Evolutionary conservation across 2,113 vertebrate species (phyloP), one percentile per base, ranked within the genome.

Genomic region (Microcebus griseorufus): DNA sequence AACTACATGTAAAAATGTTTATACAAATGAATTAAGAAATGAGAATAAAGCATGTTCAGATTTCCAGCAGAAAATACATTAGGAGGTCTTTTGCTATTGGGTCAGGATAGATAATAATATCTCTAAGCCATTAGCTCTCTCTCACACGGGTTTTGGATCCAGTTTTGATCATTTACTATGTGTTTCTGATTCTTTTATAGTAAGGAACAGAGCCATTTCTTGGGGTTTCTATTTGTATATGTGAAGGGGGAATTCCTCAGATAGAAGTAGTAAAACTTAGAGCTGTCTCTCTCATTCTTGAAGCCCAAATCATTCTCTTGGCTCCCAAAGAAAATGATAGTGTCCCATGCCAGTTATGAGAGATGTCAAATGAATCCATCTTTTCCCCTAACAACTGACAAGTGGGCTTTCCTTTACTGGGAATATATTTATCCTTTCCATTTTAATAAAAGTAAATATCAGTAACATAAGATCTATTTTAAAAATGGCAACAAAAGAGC

Each of bases 361-460:
- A 67, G 45, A 94, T 37, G 42, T 17, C 34, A 92, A n/a, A 83
- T 83, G 42, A 91, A 92, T 90, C 48, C 29, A 79, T 12, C 13
- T 58, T 86, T 88, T 79, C 18, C 75, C 79, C 29, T 18, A 29
- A n/a, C 5, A 72, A 32, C 42, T 69, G 55, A 86, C 34, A 76
- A 34, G 25, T 93, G 76, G 70, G 1, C 48, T 95, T 73, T 62
- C 55, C 58, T 89, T 94, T 85, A 58, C 9, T 55, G 34, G 32
- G 11, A 29, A 60, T 45, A 58, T 76, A 48, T 90, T 48, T 79
- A 22, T 42, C 17, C 60, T 6, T 78, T 67, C 67, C 32, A 37
- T 85, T 81, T 90, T 55, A 92, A 76, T 83, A 81, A 93, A 58
- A 84, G 42, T 42, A 79, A 94, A 48, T 45, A 78, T 78, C 64